phyloP scores from a whole-genome alignment of 2,797 vertebrate species.

The Smutsia gigantea region DNA sequence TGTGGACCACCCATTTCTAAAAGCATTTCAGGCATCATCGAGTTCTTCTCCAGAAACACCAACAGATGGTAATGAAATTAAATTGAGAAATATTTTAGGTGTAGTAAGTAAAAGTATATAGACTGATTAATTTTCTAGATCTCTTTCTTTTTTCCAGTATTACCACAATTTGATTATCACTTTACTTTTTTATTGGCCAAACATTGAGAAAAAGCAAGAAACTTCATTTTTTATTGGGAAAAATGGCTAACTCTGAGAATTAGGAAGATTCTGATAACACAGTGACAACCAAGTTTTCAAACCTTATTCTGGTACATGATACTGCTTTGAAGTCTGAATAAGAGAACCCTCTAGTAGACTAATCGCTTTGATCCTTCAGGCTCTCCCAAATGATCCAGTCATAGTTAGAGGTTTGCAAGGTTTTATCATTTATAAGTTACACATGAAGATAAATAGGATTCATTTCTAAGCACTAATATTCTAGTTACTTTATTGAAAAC shows the following conservation, averaged over 20 bases:
- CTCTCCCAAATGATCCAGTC: background rate
- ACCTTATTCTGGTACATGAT: background rate
- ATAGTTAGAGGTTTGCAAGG: background rate
- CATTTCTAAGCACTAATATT: background rate
- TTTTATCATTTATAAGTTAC: slow-evolving; percentile 29
- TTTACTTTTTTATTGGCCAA: slow-evolving; percentile 18
- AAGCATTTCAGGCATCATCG: slow-evolving; percentile 78
- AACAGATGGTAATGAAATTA: slow-evolving; percentile 76
- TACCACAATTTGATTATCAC: background rate
- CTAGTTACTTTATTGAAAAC: slow-evolving; percentile 23
- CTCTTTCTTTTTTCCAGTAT: background rate
- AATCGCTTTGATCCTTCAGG: background rate
- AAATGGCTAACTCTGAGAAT: slow-evolving; percentile 22
- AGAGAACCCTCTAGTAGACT: background rate
- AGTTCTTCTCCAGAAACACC: slow-evolving; percentile 68
- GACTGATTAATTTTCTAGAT: background rate
- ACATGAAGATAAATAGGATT: background rate
- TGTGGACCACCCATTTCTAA: slow-evolving; percentile 86
- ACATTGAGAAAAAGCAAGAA: slow-evolving; percentile 14
- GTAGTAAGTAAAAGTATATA: background rate
- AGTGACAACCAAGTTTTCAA: slow-evolving; percentile 42
- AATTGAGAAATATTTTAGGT: background rate
- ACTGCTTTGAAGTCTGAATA: background rate
- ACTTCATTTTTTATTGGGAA: slow-evolving; percentile 15
- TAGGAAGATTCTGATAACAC: slow-evolving; percentile 17